Conservation (phyloP, 1,140 invertebrate species). For the Adoxophyes honmai region DNA sequence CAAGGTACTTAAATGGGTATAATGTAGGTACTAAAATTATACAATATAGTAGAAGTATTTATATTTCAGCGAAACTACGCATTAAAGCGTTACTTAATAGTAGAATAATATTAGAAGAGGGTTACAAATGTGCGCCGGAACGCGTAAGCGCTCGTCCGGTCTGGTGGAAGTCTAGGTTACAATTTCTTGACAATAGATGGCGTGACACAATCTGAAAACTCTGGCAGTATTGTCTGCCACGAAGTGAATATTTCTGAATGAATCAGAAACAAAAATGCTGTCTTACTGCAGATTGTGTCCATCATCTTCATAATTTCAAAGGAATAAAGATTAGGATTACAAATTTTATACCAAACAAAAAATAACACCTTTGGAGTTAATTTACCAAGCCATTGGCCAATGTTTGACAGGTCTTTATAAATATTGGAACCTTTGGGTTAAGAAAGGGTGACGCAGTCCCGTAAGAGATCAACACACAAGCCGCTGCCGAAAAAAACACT, state of each 20-base stretch:
- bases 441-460: constrained; percentile 7
- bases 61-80: constrained; percentile 72
- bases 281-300: too few relatives aligned
- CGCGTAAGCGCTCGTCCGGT: constrained; percentile 52
- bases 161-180: too few relatives aligned
- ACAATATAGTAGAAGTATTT: constrained; percentile 66
- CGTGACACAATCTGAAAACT: too few relatives aligned
- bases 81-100: constrained; percentile 68
- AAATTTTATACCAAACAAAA: neutral
- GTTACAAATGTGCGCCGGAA: constrained; percentile 49
- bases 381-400: constrained; percentile 1
- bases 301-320: neutral
- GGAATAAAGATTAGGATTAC: neutral
- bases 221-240: too few relatives aligned
- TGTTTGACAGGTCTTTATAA: constrained; percentile 1
- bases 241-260: too few relatives aligned
- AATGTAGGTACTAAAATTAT: constrained; percentile 75
- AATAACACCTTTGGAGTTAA: neutral
- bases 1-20: constrained; percentile 66
- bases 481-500: constrained; percentile 61
- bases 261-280: too few relatives aligned
- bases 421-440: constrained; percentile 8
- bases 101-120: constrained; percentile 63
- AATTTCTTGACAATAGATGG: too few relatives aligned
- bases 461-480: constrained; percentile 33